A percentile compares a stretch with the other conserved stretches of the same genome.
Conservation (phyloP, 2,888 invertebrate genomes). For the Yponomeuta malinellus region DNA sequence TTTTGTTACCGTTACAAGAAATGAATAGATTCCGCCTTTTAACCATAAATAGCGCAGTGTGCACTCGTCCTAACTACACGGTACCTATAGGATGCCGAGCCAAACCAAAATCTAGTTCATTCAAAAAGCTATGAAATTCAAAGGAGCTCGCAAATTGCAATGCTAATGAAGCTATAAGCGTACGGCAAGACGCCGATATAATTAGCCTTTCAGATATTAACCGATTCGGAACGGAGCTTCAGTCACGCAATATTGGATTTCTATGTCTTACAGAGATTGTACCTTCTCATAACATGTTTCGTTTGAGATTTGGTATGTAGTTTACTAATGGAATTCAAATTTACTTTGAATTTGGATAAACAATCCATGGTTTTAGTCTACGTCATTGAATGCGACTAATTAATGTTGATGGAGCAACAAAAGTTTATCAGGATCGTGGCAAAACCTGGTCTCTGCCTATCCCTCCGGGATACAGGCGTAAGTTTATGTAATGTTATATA, state of each 20-base stretch:
- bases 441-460: no score
- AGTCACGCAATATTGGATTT: constrained; percentile 11
- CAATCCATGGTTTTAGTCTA: no score
- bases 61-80: neutral
- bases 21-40: no score
- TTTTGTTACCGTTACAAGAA: no score
- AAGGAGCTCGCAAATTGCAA: constrained; percentile 10
- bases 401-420: no score
- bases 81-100: neutral
- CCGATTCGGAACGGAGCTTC: constrained; percentile 1
- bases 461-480: no score
- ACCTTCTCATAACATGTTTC: neutral
- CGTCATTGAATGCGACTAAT: no score
- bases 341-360: no score
- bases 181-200: neutral
- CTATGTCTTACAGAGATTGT: neutral
- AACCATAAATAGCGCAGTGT: neutral
- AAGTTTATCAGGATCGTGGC: no score
- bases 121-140: constrained; percentile 5
- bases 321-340: neutral
- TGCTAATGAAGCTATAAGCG: constrained; percentile 12
- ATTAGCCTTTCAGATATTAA: constrained; percentile 8
- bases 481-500: no score
- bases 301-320: neutral
- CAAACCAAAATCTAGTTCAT: neutral